Evolutionary conservation across 2,113 vertebrate genomes (phyloP).

Genomic region (Colistium nudipinnis): DNA sequence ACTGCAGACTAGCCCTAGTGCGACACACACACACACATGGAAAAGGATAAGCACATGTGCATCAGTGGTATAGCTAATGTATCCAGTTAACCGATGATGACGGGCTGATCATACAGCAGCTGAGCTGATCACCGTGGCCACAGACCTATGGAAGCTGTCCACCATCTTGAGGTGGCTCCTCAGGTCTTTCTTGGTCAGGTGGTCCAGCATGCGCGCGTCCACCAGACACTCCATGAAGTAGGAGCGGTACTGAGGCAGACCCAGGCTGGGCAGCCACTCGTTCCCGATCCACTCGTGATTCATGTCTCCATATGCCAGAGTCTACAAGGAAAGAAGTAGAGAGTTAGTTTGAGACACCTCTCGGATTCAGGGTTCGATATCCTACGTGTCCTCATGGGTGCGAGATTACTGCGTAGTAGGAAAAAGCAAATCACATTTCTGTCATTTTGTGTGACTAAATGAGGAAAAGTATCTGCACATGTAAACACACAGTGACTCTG

Average conservation of each 20-base stretch:
- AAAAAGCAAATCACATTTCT: not conserved
- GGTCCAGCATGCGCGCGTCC: constrained; percentile 95
- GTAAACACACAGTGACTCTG: not conserved
- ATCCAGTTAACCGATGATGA: constrained; percentile 28
- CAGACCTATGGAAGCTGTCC: constrained; percentile 97
- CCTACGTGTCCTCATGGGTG: not conserved
- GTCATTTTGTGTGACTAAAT: not conserved
- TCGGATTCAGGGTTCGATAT: constrained; percentile 1
- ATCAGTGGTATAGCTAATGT: constrained; percentile 43
- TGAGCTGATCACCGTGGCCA: not conserved
- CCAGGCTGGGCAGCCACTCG: constrained; percentile 95
- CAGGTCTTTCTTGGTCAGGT: constrained; percentile 97
- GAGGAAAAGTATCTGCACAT: not conserved
- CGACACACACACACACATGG: constrained; percentile 27
- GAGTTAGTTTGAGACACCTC: not conserved
- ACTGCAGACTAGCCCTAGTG: constrained; percentile 94
- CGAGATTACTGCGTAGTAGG: not conserved
- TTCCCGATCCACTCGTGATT: constrained; percentile 99
- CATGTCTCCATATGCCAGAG: constrained; percentile 97
- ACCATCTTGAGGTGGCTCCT: constrained; percentile 97
- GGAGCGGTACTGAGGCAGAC: constrained; percentile 96
- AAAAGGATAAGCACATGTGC: constrained; percentile 30
- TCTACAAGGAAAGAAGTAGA: constrained; percentile 76
- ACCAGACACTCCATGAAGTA: constrained; percentile 99
- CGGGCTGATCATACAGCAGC: constrained; percentile 11